A percentile compares a stretch with the other conserved stretches of the same genome.
Evolutionary conservation across 2,797 vertebrate species (phyloP).

Genomic region (Cephalopachus bancanus): DNA sequence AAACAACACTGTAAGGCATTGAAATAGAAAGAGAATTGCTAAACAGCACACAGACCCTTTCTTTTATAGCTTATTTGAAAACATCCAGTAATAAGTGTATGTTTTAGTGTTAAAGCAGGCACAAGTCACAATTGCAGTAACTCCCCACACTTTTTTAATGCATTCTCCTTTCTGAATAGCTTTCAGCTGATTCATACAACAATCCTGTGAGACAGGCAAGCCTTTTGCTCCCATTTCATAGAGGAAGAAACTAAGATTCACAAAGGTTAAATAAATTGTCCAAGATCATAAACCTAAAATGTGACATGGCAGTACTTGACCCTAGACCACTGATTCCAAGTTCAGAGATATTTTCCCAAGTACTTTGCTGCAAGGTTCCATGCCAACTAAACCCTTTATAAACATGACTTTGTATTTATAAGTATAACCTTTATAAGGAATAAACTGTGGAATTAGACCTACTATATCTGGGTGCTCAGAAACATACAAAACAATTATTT

Average conservation of each 20-base stretch:
- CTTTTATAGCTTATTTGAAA: conserved; percentile 28
- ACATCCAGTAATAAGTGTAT: not conserved
- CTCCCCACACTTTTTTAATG: not conserved
- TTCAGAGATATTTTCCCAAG: conserved; percentile 10
- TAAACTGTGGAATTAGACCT: not conserved
- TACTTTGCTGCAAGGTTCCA: not conserved
- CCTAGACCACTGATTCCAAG: not conserved
- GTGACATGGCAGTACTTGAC: not conserved
- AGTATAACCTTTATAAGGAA: not conserved
- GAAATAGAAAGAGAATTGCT: conserved; percentile 5
- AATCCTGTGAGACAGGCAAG: not conserved
- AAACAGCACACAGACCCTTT: not conserved
- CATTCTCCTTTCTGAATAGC: conserved; percentile 24
- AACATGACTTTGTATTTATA: not conserved
- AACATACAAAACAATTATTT: conserved; percentile 10
- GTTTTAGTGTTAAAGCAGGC: not conserved
- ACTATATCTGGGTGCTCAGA: not conserved
- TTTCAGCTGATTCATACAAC: not conserved
- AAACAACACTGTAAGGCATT: not conserved
- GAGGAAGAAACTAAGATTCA: conserved; percentile 34
- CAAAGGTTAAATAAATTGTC: not conserved
- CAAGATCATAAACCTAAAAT: conserved; percentile 11
- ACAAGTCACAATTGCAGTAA: not conserved
- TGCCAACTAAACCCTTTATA: conserved; percentile 12
- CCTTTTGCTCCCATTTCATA: conserved; percentile 33